Base-by-base conservation (phyloP, 2,797 vertebrate genomes). In the Erpetoichthys calabaricus region DNA sequence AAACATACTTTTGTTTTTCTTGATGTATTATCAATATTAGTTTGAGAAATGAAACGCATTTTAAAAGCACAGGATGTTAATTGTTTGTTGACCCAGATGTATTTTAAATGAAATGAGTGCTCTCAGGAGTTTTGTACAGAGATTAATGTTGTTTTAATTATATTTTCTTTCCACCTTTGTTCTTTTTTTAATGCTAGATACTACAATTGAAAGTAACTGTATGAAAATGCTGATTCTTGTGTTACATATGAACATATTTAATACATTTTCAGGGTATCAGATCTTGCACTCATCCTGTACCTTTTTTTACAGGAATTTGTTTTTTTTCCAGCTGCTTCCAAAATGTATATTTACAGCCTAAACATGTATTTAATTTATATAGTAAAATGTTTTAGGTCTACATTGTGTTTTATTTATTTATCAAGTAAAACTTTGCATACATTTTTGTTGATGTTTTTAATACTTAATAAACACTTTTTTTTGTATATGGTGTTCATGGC, bases 351-450 rank as follows among this genome's bases (percentile, higher is more conserved):
- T 49, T 7, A 7, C 7, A 49, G 46, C 60, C 47, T 58, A 25
- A 47, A 10, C 54, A 57, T 50, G 10, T 43, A 58, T 59, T 60
- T 63, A 56, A 63, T 57, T 63, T 60, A 59, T 65, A 56, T 50
- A 25, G 44, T 8, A 51, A 57, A 57, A 7, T 41, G 41, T 44
- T 52, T 57, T 57, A 52, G 62, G 57, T 59, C 10, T 57, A 49
- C 55, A 49, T 47, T 53, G 49, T 62, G 9, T 57, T 55, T 42
- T 60, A 56, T 57, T 63, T 66, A 66, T 66, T 66, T 66, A 66
- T 66, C 61, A 52, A 61, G 56, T 54, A 61, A 61, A 54, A 60
- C 55, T 63, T 59, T 59, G 51, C 45, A 53, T 44, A 59, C 25
- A 51, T 47, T 47, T 47, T 47, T 47, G 7, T 49, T 25, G 25